Evolutionary conservation across 2,113 vertebrate species (phyloP), one percentile per base, ranked within the genome.

Genomic region (Trematomus loennbergii): DNA sequence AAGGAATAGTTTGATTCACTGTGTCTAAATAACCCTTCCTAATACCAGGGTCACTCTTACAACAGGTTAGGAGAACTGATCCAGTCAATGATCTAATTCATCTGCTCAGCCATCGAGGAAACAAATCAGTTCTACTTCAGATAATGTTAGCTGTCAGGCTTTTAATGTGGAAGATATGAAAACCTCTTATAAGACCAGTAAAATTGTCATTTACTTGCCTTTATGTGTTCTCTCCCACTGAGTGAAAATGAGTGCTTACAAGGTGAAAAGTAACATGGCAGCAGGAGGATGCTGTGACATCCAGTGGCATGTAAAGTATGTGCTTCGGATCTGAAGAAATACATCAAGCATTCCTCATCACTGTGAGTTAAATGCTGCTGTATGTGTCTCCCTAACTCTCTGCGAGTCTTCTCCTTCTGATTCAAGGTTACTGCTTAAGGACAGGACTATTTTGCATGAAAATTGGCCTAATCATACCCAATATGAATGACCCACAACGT

Each of bases 21-120:
- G 55, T 74, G 59, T 81, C 62, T 72, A 52, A 81, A 72, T 68
- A 72, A 78, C 45, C 20, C 40, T 13, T 17, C 50, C 18, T 57
- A 69, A 69, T 59, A 46, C 29, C 66, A 50, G 45, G 57, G 61
- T 82, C 54, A 59, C 66, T 53, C 29, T 78, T 66, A 83, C 73
- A 81, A 64, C 75, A 74, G 64, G 80, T 59, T 52, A 72, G 53
- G 22, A 68, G 73, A 88, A 79, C 71, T 69, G 62, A 69, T 68
- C 52, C 54, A 71, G 85, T 91, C 88, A 85, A 89, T 87, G 91
- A 85, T 84, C 70, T 83, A n/a, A 84, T 90, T 82, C 90, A 78
- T 88, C 83, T 77, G 67, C 57, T 81, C 60, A 60, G 20, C 29
- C 29, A 29, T 29, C 29, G 29, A 4, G 29, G 29, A 29, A 29